A percentile compares a stretch with the other conserved stretches of the same genome.
Conservation (phyloP, 1,140 invertebrate species). For the Penaeus japonicus region DNA sequence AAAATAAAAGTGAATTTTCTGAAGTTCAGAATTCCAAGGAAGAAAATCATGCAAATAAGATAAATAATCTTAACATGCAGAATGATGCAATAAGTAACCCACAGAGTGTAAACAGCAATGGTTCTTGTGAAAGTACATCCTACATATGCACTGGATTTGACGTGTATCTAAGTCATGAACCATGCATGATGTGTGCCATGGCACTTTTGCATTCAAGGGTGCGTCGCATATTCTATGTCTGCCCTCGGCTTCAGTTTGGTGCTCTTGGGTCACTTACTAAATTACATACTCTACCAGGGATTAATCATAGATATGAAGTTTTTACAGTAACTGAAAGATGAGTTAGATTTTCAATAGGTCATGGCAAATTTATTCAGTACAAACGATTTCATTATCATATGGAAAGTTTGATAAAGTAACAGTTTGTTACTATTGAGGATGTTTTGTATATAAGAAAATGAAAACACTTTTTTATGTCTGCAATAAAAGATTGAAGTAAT, state of each 20-base stretch:
- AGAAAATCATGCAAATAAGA: background rate
- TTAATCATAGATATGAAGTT: constrained; percentile 94
- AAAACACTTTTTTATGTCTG: background rate
- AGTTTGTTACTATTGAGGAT: no score
- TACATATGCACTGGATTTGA: constrained; percentile 93
- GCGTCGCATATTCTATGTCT: constrained; percentile 81
- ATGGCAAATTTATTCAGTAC: background rate
- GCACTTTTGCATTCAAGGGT: constrained; percentile 88
- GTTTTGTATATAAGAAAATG: no score
- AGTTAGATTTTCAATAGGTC: background rate
- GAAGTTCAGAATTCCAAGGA: background rate
- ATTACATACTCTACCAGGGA: constrained; percentile 77
- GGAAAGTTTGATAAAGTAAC: constrained; percentile 57
- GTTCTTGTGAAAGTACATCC: constrained; percentile 48
- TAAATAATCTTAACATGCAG: background rate
- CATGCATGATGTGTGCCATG: constrained; percentile 95
- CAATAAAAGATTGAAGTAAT: background rate
- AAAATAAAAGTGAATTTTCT: no score
- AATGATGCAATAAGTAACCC: background rate
- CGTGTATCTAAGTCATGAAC: constrained; percentile 83
- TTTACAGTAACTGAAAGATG: constrained; percentile 62
- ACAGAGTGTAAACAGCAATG: background rate
- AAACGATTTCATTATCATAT: no score
- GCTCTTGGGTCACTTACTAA: constrained; percentile 76
- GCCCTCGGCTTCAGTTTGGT: constrained; percentile 69